Base-by-base conservation (phyloP, 30 jellyfish, hydroid and myxozoan genomes). In the Aurelia sp. region DNA sequence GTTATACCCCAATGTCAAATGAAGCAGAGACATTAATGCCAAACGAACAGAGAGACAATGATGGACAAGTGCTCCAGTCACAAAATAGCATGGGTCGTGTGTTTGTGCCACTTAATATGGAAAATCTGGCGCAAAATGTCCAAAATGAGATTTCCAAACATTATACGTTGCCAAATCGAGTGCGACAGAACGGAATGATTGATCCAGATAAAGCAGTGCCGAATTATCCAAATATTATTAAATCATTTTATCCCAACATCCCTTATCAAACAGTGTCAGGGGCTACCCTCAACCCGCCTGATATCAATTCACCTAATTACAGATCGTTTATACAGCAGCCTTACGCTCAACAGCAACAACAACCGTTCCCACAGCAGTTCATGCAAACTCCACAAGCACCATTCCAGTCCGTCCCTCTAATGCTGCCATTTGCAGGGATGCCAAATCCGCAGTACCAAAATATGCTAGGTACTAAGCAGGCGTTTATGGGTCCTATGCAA, bases 71-170 rank as follows among this genome's bases (percentile, higher is more conserved):
- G 17, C 82, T 84, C 55, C 93, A 84, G 62, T 84, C 93, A 40
- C 87, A 84, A 37, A 84, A 84, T 22, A 72, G 93, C 87, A 70
- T 84, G 83, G 93, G 93, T 13, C 86, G 93, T 3, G 93, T 84
- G 20, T 73, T 84, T 48, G 93, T 84, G 47, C 93, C 93, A 51
- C n/a, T 84, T 63, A 73, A 73, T 22, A 73, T 84, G 18, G 80
- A 84, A 33, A 63, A 57, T 20, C 52, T 84, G 65, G 73, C 93
- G 0, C 50, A 58, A 16, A 58, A 70, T 48, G 93, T 84, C n/a
- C 81, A 65, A 57, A 37, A 66, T 65, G 93, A 84, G 59, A 30
- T 84, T 11, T 13, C 62, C 4, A 76, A 71, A 9, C 83, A 84
- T 55, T 71, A 84, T 48, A 51, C 76, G 11, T 5, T 53, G 41